Conservation (phyloP, 1,140 invertebrate genomes). For the Zophobas atratus region DNA sequence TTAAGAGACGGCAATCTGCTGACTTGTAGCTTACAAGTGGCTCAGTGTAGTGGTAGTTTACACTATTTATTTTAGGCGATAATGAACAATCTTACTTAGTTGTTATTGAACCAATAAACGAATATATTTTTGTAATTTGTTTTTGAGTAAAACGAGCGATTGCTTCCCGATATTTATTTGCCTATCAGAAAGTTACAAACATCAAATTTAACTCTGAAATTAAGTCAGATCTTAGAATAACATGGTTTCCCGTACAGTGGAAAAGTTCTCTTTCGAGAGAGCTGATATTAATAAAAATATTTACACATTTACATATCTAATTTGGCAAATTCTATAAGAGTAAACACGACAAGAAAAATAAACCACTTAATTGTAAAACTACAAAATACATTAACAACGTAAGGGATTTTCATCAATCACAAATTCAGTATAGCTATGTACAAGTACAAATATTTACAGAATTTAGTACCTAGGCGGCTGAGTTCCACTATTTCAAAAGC, state of each 20-base stretch:
- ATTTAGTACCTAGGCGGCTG: slow-evolving; percentile 17
- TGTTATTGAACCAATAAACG: slow-evolving; percentile 32
- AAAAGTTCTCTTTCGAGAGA: slow-evolving; percentile 45
- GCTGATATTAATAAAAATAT: slow-evolving; percentile 47
- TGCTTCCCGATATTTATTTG: slow-evolving; percentile 43
- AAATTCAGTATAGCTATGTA: slow-evolving; percentile 50
- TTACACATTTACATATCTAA: slow-evolving; percentile 54
- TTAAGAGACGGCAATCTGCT: too few species aligned
- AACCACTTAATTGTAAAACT: slow-evolving; percentile 43
- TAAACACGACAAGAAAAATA: slow-evolving; percentile 41
- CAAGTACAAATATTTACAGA: slow-evolving; percentile 51
- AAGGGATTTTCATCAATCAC: slow-evolving; percentile 46
- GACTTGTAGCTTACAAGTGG: background rate
- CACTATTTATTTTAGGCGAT: slow-evolving; percentile 24
- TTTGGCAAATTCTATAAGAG: slow-evolving; percentile 49
- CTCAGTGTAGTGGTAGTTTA: slow-evolving; percentile 17
- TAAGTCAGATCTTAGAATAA: slow-evolving; percentile 43
- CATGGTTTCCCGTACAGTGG: slow-evolving; percentile 37
- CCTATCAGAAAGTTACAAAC: slow-evolving; percentile 42
- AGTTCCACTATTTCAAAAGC: slow-evolving; percentile 37
- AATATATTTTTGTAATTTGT: slow-evolving; percentile 19
- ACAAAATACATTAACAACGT: slow-evolving; percentile 30
- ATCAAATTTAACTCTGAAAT: slow-evolving; percentile 43
- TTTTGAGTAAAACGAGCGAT: slow-evolving; percentile 22
- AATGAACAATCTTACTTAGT: slow-evolving; percentile 26